Evolutionary conservation across 2,113 vertebrate species (phyloP), one percentile per base, ranked within the genome.

Genomic region (Macquaria australasica): DNA sequence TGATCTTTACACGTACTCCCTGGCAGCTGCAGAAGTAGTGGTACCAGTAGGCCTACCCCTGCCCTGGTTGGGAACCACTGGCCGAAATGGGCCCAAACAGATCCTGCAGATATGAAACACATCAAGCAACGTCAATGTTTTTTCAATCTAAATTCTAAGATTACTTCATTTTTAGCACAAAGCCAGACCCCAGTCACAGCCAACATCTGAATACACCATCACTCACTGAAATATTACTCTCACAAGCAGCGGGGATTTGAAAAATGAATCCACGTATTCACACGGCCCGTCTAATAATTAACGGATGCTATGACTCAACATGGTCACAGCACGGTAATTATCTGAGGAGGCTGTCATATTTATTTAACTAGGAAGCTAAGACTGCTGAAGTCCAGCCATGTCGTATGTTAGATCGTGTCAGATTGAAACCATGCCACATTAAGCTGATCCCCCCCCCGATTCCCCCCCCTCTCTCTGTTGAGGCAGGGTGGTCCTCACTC

Each of bases 401-500:
- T 88, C 71, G 62, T 84, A 79, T 83, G 91, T 87, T 86, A 58
- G 91, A 90, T 90, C 82, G 85, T 91, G 93, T 90, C 87, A 73
- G 88, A 89, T 86, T 85, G 88, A 91, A 88, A 91, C 81, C 89
- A 85, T 88, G 91, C 91, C 88, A 89, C 87, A 89, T 90, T 89
- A 84, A 79, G 85, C 76, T 62, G 75, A 85, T 50, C 28, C 12
- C 9, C 16, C 56, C 70, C n/a, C n/a, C n/a, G n/a, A n/a, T n/a
- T n/a, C n/a, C n/a, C 67, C 56, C 59, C 41, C 50, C 48, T 56
- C 81, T 69, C 78, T 91, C 79, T 83, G 60, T 72, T 80, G 90
- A 83, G 78, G 69, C 95, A 91, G 95, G 96, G 96, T 96, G 95
- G 95, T 96, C 96, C 80, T 77, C 31, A 25, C 67, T 89, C 78